A percentile compares a stretch with the other conserved stretches of the same genome.
phyloP scores from a whole-genome alignment of 2,888 invertebrate species.

The Rutpela maculata region DNA sequence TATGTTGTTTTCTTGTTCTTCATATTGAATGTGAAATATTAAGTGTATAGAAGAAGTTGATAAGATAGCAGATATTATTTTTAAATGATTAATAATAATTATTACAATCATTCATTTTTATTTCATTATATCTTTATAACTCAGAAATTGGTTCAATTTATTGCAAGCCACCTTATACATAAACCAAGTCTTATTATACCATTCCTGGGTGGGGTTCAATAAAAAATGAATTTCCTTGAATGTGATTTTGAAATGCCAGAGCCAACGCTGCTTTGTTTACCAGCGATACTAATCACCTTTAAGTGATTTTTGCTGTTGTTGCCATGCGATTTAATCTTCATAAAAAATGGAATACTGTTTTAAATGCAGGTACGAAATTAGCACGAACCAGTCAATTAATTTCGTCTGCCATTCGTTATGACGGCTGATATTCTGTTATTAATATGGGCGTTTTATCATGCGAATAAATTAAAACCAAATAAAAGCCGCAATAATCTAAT shows the following conservation, averaged over 20 bases:
- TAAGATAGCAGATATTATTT: too few relatives aligned
- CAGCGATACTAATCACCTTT: conserved; percentile 36
- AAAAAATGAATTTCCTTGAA: conserved; percentile 56
- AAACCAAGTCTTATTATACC: conserved; percentile 30
- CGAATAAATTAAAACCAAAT: neutral
- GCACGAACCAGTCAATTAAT: neutral
- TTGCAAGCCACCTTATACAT: neutral
- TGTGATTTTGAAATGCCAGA: conserved; percentile 53
- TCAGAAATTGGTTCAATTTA: neutral
- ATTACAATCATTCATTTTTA: too few relatives aligned
- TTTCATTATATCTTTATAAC: neutral
- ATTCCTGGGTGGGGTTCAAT: conserved; percentile 48
- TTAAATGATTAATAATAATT: too few relatives aligned
- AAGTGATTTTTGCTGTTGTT: conserved; percentile 35
- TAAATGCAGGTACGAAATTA: neutral
- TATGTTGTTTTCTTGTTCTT: too few relatives aligned
- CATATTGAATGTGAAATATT: too few relatives aligned
- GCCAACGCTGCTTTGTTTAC: conserved; percentile 50
- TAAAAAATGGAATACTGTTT: conserved; percentile 14
- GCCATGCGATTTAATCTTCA: conserved; percentile 24
- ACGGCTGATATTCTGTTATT: neutral
- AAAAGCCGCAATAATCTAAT: neutral
- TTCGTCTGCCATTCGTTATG: neutral
- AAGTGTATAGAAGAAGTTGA: too few relatives aligned
- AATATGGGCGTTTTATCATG: neutral